Evolutionary conservation across 2,888 invertebrate genomes (phyloP), one percentile per base, ranked within the genome.

Genomic region (Eulithis prunata): DNA sequence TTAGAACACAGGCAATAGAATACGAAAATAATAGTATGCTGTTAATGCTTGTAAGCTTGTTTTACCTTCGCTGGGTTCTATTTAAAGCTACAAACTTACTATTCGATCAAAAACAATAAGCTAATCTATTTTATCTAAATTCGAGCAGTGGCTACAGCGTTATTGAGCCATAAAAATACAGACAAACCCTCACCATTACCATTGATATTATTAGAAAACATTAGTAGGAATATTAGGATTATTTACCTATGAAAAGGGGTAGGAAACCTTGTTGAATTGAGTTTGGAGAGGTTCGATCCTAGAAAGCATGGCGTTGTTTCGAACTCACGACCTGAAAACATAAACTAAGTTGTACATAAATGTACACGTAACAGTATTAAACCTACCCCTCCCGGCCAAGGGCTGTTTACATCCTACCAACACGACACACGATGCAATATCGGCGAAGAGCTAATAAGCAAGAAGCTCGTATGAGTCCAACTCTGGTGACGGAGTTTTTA

Each of bases 361-460:
- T 21, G 49, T 49, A 49, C 49, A 49, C 49, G 49, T 49, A 49
- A 21, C 10, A 49, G 11, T 49, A 49, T 47, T 47, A 47, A 46
- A 14, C 21, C 49, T 14, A 3, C 10, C 21, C 14, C 21, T n/a
- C 10, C 10, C 8, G 41, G 1, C 41, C 8, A 11, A 6, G 10
- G 41, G 41, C 8, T 41, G 10, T 41, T 10, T 10, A 10, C 41
- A 41, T 11, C 5, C 41, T 41, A 8, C 41, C 8, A 11, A 8
- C 10, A 8, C 41, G 41, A 11, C 41, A 41, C 10, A 10, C 10
- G 7, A 41, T 10, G 8, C 6, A 5, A 32, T 32, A 32, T 32
- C 32, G 3, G 4, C 32, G 32, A 6, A 32, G 32, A 32, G 32
- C 6, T 32, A 3, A 32, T 32, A 32, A 6, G 21, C 21, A 21